A percentile compares a stretch with the other conserved stretches of the same genome.
phyloP scores from a whole-genome alignment of 2,797 vertebrate species.

The Pogonophryne albipinna region DNA sequence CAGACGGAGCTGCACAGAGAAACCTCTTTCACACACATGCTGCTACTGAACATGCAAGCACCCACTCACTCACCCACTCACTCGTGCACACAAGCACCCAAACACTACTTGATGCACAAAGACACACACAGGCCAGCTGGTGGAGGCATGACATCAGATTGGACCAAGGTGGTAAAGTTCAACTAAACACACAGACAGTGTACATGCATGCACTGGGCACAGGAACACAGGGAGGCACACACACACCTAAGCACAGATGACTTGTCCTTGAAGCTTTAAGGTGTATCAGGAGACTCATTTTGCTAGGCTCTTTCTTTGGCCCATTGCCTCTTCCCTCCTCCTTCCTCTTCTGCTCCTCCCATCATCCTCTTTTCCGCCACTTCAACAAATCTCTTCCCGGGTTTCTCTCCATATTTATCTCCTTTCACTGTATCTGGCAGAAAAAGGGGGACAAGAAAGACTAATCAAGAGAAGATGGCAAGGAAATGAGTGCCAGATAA shows the following conservation, averaged over 20 bases:
- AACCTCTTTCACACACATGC: conserved; percentile 45
- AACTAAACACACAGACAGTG: conserved; percentile 30
- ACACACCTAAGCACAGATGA: conserved; percentile 19
- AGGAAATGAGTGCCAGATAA: conserved; percentile 27
- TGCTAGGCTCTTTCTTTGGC: conserved; percentile 24
- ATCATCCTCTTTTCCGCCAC: conserved; percentile 12
- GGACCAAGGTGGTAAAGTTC: conserved; percentile 61
- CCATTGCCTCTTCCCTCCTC: conserved; percentile 18
- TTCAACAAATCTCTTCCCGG: conserved; percentile 19
- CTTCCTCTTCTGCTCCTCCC: conserved; percentile 12
- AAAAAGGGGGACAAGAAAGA: conserved; percentile 44
- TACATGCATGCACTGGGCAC: not conserved
- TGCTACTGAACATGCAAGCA: conserved; percentile 33
- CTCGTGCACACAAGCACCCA: conserved; percentile 44
- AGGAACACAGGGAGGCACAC: conserved; percentile 6
- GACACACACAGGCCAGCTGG: conserved; percentile 56
- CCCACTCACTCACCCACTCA: conserved; percentile 58
- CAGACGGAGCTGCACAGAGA: conserved; percentile 53
- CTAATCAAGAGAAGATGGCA: conserved; percentile 20
- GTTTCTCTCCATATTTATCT: conserved; percentile 26
- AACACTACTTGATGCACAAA: conserved; percentile 35
- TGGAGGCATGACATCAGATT: conserved; percentile 57
- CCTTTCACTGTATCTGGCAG: conserved; percentile 22
- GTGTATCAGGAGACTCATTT: conserved; percentile 41
- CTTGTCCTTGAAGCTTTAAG: conserved; percentile 49